Evolutionary conservation across 2,888 invertebrate genomes (phyloP), one percentile per base, ranked within the genome.

Genomic region (Cactoblastis cactorum): DNA sequence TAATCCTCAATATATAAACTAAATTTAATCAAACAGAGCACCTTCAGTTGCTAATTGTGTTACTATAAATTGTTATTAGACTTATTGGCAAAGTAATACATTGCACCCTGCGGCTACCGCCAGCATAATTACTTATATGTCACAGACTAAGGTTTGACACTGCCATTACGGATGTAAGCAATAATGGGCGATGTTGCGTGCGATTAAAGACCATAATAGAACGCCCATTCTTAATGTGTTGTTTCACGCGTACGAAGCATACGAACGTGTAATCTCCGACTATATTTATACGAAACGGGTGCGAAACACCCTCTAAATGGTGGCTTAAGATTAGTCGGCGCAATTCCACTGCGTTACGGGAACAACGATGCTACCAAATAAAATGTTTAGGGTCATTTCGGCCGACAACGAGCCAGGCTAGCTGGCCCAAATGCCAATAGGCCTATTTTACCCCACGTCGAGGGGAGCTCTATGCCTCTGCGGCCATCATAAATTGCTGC

Each of bases 321-420:
- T 69, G 69, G 80, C 74, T 77, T 76, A 79, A 83, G 85, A 88
- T 89, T 90, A 85, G 84, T 86, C 80, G 73, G 73, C 71, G 74
- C 77, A 74, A 79, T 81, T 77, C 72, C 69, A 67, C 65, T 73
- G 68, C 82, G 82, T 83, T 80, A 81, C 75, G 71, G 77, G 80
- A 80, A 83, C 81, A 81, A 83, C 79, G 74, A 80, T 76, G 80
- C 79, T 80, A 77, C 82, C 74, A 84, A 87, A 88, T 86, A 87
- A 89, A 89, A 87, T 88, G 87, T 88, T 87, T 86, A 88, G 83
- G 87, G 87, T 83, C 83, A 86, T 88, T 88, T 77, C 83, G 77
- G 72, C 80, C 79, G 77, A 77, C 78, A 81, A 86, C 83, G 82
- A 84, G 80, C 76, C 63, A 65, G 77, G 80, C 80, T 79, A 82